Evolutionary conservation across 2,888 invertebrate species (phyloP).

Genomic region (Stenodema calcarata): DNA sequence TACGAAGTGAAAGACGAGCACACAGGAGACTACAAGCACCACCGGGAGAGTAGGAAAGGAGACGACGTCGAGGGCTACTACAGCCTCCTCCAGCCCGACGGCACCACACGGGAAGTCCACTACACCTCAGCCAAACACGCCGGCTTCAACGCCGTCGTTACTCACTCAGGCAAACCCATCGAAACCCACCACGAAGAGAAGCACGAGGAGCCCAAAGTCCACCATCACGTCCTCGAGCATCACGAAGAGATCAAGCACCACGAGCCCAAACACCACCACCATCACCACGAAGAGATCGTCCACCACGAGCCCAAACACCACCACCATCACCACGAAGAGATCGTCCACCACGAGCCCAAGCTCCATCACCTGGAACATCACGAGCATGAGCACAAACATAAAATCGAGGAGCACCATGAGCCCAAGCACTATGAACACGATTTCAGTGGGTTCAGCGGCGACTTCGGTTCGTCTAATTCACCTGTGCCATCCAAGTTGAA

Average conservation of each 20-base stretch:
- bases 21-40: constrained; percentile 44
- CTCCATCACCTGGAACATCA: not conserved
- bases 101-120: constrained; percentile 41
- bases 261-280: not conserved
- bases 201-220: constrained; percentile 3
- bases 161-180: constrained; percentile 37
- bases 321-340: not conserved
- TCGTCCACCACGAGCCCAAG: not conserved
- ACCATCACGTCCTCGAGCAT: not conserved
- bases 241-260: constrained; percentile 13
- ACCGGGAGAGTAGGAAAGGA: constrained; percentile 44
- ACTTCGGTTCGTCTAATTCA: not conserved
- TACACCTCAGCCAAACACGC: constrained; percentile 44
- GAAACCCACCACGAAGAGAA: constrained; percentile 1
- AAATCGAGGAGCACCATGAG: constrained; percentile 5
- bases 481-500: not conserved
- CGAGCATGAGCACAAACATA: not conserved
- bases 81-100: constrained; percentile 47
- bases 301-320: not conserved
- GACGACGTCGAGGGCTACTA: constrained; percentile 50
- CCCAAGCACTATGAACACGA: not conserved
- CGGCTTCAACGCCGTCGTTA: constrained; percentile 51
- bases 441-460: not conserved
- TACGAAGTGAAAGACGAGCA: constrained; percentile 47
- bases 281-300: not conserved